Conservation (phyloP, 2,113 vertebrate genomes). For the Todiramphus saurophagus region DNA sequence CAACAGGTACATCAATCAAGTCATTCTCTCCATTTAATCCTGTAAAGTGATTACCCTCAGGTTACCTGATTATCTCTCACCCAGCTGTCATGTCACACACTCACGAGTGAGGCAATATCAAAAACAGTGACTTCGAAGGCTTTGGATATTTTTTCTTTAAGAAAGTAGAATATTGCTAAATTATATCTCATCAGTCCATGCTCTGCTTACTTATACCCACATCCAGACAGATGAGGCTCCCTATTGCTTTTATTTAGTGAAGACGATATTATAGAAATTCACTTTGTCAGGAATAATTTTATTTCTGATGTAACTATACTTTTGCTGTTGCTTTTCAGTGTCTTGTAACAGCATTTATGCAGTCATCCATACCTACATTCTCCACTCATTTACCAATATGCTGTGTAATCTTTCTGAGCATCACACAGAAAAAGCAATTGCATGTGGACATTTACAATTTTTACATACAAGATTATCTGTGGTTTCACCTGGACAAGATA, state of each 20-base stretch:
- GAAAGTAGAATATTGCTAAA: background rate
- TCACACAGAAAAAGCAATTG: background rate
- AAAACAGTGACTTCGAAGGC: background rate
- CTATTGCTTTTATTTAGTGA: background rate
- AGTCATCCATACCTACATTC: background rate
- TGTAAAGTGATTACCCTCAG: background rate
- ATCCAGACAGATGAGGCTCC: background rate
- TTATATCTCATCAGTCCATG: background rate
- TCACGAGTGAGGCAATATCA: background rate
- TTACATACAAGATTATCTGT: background rate
- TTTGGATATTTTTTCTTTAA: constrained; percentile 3
- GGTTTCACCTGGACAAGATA: background rate
- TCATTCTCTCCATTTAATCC: background rate
- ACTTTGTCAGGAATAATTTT: background rate
- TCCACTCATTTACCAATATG: background rate
- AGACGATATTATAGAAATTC: background rate
- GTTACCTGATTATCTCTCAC: background rate
- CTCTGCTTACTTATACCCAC: background rate
- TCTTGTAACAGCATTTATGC: background rate
- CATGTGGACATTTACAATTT: too few relatives aligned
- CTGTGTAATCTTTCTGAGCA: background rate
- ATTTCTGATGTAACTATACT: background rate
- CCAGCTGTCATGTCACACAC: background rate
- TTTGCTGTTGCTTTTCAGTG: background rate
- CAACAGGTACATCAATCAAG: background rate